Conservation (phyloP, 2,888 invertebrate genomes). For the Busseola fusca region DNA sequence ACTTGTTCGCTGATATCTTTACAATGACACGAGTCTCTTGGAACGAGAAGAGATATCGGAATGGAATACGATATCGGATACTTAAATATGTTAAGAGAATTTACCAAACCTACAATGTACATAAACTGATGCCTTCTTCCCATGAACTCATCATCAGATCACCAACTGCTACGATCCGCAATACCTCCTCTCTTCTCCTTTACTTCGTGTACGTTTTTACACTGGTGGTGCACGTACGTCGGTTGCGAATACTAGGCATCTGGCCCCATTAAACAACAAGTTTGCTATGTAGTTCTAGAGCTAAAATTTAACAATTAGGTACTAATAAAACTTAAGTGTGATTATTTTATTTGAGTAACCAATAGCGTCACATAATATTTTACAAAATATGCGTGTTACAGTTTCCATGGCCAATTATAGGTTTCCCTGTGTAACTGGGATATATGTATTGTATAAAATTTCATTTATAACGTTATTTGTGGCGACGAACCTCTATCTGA, state of each 20-base stretch:
- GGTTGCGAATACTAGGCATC: not conserved
- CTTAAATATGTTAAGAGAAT: not conserved
- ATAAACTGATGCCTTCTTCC: no score
- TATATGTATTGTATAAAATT: not conserved
- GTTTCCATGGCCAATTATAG: no score
- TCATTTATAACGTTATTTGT: not conserved
- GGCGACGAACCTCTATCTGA: not conserved
- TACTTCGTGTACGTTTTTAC: not conserved
- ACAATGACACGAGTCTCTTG: not conserved
- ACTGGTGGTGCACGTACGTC: not conserved
- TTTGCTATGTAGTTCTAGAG: not conserved
- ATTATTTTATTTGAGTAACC: no score
- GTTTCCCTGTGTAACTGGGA: no score
- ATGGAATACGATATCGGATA: not conserved
- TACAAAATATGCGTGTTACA: no score
- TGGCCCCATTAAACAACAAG: not conserved
- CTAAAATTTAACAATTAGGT: not conserved
- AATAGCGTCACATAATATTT: no score
- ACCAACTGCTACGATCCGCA: no score
- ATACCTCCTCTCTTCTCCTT: no score
- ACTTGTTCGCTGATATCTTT: not conserved
- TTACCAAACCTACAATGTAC: not conserved
- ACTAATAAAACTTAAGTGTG: not conserved
- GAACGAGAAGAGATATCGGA: no score
- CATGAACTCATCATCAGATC: no score